Base-by-base conservation (phyloP, 2,888 invertebrate genomes). In the Tetragonula carbonaria region DNA sequence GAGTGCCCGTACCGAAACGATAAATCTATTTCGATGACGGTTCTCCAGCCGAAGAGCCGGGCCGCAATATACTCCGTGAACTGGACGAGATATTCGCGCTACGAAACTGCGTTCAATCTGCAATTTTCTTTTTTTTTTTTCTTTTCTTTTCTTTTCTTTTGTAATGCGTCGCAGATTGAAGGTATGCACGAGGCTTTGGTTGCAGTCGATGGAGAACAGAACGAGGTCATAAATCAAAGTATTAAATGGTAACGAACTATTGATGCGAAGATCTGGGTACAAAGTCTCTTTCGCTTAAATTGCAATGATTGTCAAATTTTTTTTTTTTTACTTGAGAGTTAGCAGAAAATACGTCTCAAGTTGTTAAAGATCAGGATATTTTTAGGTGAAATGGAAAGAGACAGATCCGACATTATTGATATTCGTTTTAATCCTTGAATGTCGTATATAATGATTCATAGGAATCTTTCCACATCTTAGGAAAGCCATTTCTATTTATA, bases 11-110 rank as follows among this genome's bases (percentile, higher is more conserved):
- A 18, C 18, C 68, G 55, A 38, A 38, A 55, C 71, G 51, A 74
- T 63, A 21, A 38, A 74, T 74, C 51, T 38, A 53, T 53, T 53
- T 74, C 65, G 57, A 63, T 63, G 62, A 63, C 28, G 13, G 72
- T 45, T 23, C 18, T 59, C 59, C 50, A 28, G 18, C 8, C 1
- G 16, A 16, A 23, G 16, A 16, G 16, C 2, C 23, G 45, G n/a
- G 67, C 8, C n/a, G 45, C n/a, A 16, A 66, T 38, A 23, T 18
- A 59, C 57, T 59, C 23, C 8, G 28, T 28, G 16, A 18, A 18
- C 18, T 2, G 28, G 23, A 62, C 62, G 62, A 4, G 8, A 23
- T 18, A 62, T 33, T 23, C 16, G 18, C 18, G 16, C 8, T 62
- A 62, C 23, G 16, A 59, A 59, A 62, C 16, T 16, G 16, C 28